Evolutionary conservation across 2,113 vertebrate genomes (phyloP).

Genomic region (Etia nguti): DNA sequence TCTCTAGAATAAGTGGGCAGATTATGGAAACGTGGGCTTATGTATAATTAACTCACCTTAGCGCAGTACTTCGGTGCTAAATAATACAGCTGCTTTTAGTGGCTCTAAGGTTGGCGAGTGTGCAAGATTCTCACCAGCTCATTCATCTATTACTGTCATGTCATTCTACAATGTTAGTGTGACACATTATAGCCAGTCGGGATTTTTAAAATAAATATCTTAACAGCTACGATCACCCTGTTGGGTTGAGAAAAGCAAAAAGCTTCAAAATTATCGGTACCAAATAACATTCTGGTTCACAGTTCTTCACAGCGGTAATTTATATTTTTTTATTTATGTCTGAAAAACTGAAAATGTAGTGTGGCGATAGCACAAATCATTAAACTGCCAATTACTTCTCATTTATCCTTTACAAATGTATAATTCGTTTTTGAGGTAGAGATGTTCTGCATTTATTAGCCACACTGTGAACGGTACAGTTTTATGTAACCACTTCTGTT

Average conservation of each 20-base stretch:
- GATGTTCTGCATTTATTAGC: neutral
- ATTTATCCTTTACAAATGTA: neutral
- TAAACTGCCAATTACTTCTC: neutral
- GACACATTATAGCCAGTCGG: neutral
- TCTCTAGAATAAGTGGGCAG: slow-evolving; percentile 62
- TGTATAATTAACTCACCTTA: slow-evolving; percentile 67
- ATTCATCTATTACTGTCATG: neutral
- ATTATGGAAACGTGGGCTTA: slow-evolving; percentile 72
- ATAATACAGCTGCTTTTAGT: slow-evolving; percentile 72
- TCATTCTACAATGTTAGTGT: neutral
- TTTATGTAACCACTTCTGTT: neutral
- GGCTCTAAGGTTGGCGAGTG: slow-evolving; percentile 43
- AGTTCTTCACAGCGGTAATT: neutral
- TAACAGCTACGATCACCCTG: neutral
- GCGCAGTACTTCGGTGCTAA: slow-evolving; percentile 55
- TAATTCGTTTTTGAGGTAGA: neutral
- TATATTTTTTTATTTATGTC: fast-evolving
- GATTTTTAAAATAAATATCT: fast-evolving
- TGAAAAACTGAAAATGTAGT: neutral
- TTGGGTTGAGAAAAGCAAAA: neutral
- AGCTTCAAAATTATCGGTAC: neutral
- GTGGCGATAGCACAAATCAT: neutral
- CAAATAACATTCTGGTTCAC: neutral
- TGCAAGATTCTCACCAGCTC: slow-evolving; percentile 34
- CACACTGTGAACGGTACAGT: neutral